Evolutionary conservation across 2,113 vertebrate species (phyloP).

Genomic region (mouse (Mus musculus)): GRCm39 chr2:167069501-167070000

Average conservation of each 20-base stretch:
- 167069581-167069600: not conserved
- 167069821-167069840: not conserved
- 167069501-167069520: constrained; percentile 83
- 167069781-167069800: not conserved
- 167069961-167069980: not conserved
- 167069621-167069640: not conserved
- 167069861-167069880: not conserved
- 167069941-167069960: not conserved
- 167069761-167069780: not conserved
- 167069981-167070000: not conserved
- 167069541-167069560: not conserved
- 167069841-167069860: not conserved
- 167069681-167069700: not conserved
- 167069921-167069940: not conserved
- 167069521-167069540: not conserved
- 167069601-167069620: not conserved
- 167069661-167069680: not conserved
- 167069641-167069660: not conserved
- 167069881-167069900: not conserved
- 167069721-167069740: not conserved
- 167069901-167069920: not conserved
- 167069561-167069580: not conserved
- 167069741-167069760: not conserved
- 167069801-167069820: not conserved
- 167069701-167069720: not conserved